Evolutionary conservation across 1,140 invertebrate genomes (phyloP).

Genomic region (Phthorimaea operculella): DNA sequence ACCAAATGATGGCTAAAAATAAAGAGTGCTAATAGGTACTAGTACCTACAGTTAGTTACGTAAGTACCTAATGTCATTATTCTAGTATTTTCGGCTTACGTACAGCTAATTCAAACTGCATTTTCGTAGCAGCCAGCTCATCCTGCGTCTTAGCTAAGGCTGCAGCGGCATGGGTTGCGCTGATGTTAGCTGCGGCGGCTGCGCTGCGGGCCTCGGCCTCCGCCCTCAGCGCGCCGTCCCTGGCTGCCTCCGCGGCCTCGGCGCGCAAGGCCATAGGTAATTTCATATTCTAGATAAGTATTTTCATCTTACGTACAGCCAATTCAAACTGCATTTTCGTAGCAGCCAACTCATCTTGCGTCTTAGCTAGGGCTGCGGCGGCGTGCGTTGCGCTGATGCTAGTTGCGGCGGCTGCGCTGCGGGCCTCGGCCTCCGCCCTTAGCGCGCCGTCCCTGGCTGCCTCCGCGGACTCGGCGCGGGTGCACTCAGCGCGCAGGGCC

Average conservation of each 20-base stretch:
- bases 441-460: conserved; percentile 34
- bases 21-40: too few species aligned
- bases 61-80: too few species aligned
- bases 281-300: too few species aligned
- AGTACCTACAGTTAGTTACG: too few species aligned
- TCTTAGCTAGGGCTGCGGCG: conserved; percentile 25
- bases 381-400: conserved; percentile 36
- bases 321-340: conserved; percentile 45
- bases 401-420: conserved; percentile 35
- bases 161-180: conserved; percentile 32
- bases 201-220: conserved; percentile 30
- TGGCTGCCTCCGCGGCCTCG: conserved; percentile 39
- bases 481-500: conserved; percentile 30
- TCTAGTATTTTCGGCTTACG: too few species aligned
- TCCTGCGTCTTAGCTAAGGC: conserved; percentile 34
- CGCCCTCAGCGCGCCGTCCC: conserved; percentile 30
- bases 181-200: conserved; percentile 38
- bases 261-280: conserved; percentile 19
- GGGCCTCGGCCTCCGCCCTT: conserved; percentile 30
- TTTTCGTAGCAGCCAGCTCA: conserved; percentile 36
- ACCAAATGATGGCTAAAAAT: too few species aligned
- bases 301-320: conserved; percentile 21
- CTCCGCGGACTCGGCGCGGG: conserved; percentile 43
- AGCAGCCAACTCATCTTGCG: conserved; percentile 37
- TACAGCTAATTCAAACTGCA: conserved; percentile 17